A percentile compares a stretch with the other conserved stretches of the same genome.
Evolutionary conservation across 1,140 invertebrate species (phyloP).

Genomic region (Aphis gossypii): DNA sequence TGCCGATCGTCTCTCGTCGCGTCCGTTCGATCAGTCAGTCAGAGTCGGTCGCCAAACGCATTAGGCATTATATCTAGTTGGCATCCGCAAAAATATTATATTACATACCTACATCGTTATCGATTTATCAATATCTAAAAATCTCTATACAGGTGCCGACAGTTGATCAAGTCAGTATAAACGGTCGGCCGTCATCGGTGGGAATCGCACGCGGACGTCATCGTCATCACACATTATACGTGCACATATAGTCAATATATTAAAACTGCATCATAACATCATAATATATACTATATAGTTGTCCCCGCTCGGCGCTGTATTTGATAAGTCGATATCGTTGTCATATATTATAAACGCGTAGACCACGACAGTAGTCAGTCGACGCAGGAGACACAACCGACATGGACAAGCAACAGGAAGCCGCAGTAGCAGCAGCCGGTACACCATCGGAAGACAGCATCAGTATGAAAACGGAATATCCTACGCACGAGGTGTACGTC

Average conservation of each 20-base stretch:
- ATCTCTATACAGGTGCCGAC: neutral
- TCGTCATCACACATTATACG: neutral
- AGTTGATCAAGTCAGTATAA: neutral
- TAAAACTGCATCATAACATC: too few species aligned
- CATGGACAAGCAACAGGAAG: slow-evolving; percentile 62
- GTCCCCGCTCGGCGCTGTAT: neutral
- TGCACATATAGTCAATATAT: neutral
- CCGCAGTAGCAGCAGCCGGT: slow-evolving; percentile 59
- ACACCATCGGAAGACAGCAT: slow-evolving; percentile 55
- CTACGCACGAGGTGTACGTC: slow-evolving; percentile 61
- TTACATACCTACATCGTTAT: neutral
- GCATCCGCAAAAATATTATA: neutral
- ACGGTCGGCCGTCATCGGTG: neutral
- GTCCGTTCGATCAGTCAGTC: slow-evolving; percentile 6
- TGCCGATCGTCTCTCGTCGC: neutral
- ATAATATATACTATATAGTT: neutral
- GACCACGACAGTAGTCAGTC: neutral
- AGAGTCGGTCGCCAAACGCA: neutral
- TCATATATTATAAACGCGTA: neutral
- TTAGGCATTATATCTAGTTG: neutral
- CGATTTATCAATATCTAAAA: neutral
- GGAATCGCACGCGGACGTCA: neutral
- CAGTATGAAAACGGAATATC: slow-evolving; percentile 61
- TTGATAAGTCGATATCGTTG: neutral
- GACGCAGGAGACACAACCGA: neutral